phyloP scores from a whole-genome alignment of 2,888 invertebrate genomes.

The Anodontia alba region DNA sequence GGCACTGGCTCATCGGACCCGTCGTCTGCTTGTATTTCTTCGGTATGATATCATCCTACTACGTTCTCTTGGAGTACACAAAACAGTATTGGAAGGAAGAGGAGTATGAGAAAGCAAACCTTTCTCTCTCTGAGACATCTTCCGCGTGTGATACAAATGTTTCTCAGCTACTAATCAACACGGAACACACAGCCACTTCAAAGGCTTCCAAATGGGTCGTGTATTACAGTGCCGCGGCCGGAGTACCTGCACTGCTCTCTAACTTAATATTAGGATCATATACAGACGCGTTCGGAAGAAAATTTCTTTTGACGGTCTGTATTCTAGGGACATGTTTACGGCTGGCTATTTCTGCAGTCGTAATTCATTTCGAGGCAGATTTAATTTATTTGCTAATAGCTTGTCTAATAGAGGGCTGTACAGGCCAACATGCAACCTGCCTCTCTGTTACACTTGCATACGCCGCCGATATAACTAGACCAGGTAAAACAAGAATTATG shows the following conservation, averaged over 20 bases:
- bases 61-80: slow-evolving; percentile 7
- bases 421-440: slow-evolving; percentile 16
- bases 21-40: neutral
- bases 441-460: slow-evolving; percentile 28
- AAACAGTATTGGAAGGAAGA: neutral
- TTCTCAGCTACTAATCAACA: neutral
- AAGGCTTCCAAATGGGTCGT: slow-evolving; percentile 19
- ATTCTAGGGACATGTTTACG: slow-evolving; percentile 43
- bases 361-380: slow-evolving; percentile 51
- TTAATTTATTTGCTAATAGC: slow-evolving; percentile 44
- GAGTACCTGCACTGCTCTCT: slow-evolving; percentile 26
- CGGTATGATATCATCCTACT: neutral
- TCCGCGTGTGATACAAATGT: slow-evolving; percentile 19
- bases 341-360: slow-evolving; percentile 17
- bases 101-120: slow-evolving; percentile 8
- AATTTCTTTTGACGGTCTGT: slow-evolving; percentile 45
- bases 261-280: slow-evolving; percentile 34
- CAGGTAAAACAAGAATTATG: slow-evolving; percentile 28
- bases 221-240: slow-evolving; percentile 34
- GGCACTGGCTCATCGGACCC: neutral
- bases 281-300: slow-evolving; percentile 55
- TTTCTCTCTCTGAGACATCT: neutral
- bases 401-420: slow-evolving; percentile 53
- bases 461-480: slow-evolving; percentile 34
- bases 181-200: slow-evolving; percentile 16